phyloP scores from a whole-genome alignment of 2,888 invertebrate species.

The Abrostola triplasia region DNA sequence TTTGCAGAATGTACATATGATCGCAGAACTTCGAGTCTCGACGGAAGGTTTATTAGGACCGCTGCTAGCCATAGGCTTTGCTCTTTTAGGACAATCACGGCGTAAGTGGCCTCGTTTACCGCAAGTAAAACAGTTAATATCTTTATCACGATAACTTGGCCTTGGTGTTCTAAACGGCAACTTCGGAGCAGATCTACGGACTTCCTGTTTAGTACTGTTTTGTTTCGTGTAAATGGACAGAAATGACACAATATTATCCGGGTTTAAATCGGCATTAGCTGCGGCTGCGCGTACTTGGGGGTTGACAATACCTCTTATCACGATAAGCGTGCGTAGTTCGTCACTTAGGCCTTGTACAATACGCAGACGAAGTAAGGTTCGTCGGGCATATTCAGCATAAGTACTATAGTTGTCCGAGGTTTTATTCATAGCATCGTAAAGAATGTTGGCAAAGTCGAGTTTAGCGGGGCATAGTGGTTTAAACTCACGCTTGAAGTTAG shows the following conservation, averaged over 20 bases:
- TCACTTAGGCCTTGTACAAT: conserved; percentile 52
- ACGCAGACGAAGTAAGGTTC: conserved; percentile 47
- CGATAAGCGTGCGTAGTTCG: conserved; percentile 35
- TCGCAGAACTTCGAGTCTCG: no score
- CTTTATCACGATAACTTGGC: conserved; percentile 12
- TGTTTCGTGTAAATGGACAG: conserved; percentile 49
- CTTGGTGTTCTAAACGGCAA: no score
- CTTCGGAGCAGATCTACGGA: conserved; percentile 7
- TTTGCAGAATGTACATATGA: conserved; percentile 33
- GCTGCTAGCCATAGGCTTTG: background rate
- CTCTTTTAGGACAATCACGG: background rate
- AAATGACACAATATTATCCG: conserved; percentile 46
- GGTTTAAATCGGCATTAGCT: conserved; percentile 44
- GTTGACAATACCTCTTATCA: conserved; percentile 18
- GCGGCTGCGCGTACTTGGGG: conserved; percentile 51
- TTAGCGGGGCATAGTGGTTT: conserved; percentile 21
- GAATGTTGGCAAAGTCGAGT: conserved; percentile 23
- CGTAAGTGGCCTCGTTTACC: background rate
- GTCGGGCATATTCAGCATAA: conserved; percentile 57
- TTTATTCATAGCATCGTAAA: conserved; percentile 16
- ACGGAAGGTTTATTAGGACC: no score
- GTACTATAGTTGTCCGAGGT: conserved; percentile 47
- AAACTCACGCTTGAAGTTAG: conserved; percentile 24
- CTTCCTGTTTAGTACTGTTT: conserved; percentile 4
- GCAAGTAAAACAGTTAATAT: conserved; percentile 11